A percentile compares a stretch with the other conserved stretches of the same genome.
Evolutionary conservation across 2,888 invertebrate genomes (phyloP).

Genomic region (Chrysolina oricalcia): DNA sequence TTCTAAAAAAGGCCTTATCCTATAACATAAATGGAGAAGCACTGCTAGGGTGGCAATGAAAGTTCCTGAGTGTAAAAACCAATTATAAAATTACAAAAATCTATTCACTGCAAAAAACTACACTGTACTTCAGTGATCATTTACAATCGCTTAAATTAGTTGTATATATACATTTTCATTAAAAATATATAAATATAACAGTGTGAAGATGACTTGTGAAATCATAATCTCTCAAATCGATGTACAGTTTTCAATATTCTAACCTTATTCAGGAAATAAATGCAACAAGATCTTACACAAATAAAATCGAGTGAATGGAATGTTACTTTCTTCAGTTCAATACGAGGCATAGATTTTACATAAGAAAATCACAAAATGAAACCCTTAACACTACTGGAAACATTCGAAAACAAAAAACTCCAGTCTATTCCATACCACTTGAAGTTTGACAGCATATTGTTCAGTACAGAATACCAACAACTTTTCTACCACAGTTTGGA

Average conservation of each 20-base stretch:
- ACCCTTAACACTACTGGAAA: neutral
- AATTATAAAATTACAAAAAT: slow-evolving; percentile 63
- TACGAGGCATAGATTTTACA: slow-evolving; percentile 9
- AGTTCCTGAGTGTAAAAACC: slow-evolving; percentile 57
- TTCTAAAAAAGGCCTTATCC: slow-evolving; percentile 27
- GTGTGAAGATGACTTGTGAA: slow-evolving; percentile 37
- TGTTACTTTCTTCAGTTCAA: slow-evolving; percentile 26
- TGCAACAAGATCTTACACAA: slow-evolving; percentile 3
- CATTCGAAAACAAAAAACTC: neutral
- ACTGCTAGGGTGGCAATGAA: slow-evolving; percentile 43
- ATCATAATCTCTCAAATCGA: slow-evolving; percentile 46
- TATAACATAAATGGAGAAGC: slow-evolving; percentile 17
- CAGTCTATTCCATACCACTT: no score
- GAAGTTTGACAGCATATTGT: no score
- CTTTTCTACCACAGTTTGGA: no score
- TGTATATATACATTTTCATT: slow-evolving; percentile 58
- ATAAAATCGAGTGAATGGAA: slow-evolving; percentile 35
- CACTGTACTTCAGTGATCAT: slow-evolving; percentile 59
- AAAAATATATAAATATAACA: slow-evolving; percentile 46
- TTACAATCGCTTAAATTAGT: slow-evolving; percentile 60
- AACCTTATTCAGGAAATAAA: slow-evolving; percentile 27
- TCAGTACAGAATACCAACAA: no score
- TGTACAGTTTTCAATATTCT: slow-evolving; percentile 48
- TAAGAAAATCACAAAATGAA: neutral
- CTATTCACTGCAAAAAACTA: slow-evolving; percentile 61